These are phyloP conservation scores for Allophyes oxyacanthae DNA, from an alignment of 2,888 invertebrate genomes.

Conservation along the genomic window DNA sequence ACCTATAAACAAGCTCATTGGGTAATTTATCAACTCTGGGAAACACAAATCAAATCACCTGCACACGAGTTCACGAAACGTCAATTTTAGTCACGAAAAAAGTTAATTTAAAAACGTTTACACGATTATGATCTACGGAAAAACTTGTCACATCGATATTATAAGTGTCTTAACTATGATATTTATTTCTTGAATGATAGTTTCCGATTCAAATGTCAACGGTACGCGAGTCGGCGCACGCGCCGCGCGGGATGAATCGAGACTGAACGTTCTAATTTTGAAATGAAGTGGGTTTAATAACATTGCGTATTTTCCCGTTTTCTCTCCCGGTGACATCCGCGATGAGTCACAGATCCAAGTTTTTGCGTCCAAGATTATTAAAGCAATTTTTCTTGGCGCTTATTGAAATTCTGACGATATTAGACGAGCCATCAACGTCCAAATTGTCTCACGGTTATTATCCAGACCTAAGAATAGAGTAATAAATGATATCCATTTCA, in stretches of 20 bases:
- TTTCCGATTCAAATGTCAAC: conserved; percentile 62
- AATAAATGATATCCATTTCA: neutral
- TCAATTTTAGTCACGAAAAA: conserved; percentile 4
- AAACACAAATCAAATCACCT: conserved; percentile 13
- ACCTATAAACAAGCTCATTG: conserved; percentile 12
- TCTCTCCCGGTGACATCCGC: conserved; percentile 75
- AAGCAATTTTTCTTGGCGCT: conserved; percentile 53
- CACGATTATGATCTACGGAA: conserved; percentile 27
- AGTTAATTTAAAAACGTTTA: conserved; percentile 6
- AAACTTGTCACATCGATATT: conserved; percentile 44
- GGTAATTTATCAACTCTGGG: neutral
- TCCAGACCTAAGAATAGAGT: neutral
- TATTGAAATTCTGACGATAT: conserved; percentile 33
- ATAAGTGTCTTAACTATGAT: conserved; percentile 38
- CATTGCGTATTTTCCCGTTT: conserved; percentile 85
- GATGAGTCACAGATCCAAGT: conserved; percentile 74
- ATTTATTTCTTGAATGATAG: conserved; percentile 51
- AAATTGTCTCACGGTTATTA: conserved; percentile 2
- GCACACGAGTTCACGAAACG: conserved; percentile 18
- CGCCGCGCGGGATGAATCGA: conserved; percentile 75
- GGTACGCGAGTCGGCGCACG: conserved; percentile 73
- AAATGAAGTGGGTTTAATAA: conserved; percentile 86
- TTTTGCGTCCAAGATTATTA: conserved; percentile 56
- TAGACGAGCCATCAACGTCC: conserved; percentile 17
- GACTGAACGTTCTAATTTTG: conserved; percentile 87